A percentile compares a stretch with the other conserved stretches of the same genome.
Conservation (phyloP, 2,113 vertebrate genomes). For the Dasyornis broadbenti region DNA sequence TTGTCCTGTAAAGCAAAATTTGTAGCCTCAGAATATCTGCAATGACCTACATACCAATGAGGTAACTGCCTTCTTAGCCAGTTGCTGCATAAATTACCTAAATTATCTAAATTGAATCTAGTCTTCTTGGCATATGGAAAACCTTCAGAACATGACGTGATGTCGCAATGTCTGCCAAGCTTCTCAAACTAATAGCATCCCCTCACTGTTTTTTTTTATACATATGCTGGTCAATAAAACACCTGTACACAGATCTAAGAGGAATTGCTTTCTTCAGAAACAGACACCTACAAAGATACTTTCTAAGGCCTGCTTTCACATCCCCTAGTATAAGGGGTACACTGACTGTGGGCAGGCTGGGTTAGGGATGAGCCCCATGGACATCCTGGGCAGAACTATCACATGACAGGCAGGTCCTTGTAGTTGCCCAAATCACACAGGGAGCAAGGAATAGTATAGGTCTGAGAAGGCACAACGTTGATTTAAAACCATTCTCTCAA, state of each 20-base stretch:
- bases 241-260: neutral
- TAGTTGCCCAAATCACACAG: neutral
- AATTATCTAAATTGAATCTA: neutral
- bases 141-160: neutral
- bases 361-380: neutral
- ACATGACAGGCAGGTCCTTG: neutral
- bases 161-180: neutral
- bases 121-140: neutral
- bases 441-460: neutral
- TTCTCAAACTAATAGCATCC: neutral
- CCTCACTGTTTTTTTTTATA: neutral
- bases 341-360: neutral
- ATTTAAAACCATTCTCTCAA: neutral
- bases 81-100: neutral
- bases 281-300: neutral
- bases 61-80: neutral
- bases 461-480: neutral
- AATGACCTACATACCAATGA: neutral
- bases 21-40: neutral
- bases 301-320: neutral
- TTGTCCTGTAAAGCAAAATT: neutral
- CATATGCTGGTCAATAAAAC: neutral
- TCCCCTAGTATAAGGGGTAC: neutral
- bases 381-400: neutral
- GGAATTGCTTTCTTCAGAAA: neutral